phyloP scores from a whole-genome alignment of 2,888 invertebrate genomes.

The Drosophila formosana region DNA sequence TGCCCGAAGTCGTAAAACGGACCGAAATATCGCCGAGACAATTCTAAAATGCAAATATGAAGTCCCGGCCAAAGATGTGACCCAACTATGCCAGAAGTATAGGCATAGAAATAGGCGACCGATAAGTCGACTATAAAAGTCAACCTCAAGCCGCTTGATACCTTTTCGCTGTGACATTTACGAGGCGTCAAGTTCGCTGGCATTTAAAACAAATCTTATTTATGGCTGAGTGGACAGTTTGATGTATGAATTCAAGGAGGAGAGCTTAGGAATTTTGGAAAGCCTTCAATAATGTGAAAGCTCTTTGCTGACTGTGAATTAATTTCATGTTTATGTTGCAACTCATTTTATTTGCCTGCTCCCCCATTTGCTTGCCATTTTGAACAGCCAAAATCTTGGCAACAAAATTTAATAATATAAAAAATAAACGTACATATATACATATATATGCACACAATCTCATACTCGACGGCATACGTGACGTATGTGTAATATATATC shows the following conservation, averaged over 20 bases:
- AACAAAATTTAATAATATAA: slow-evolving; percentile 37
- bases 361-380: not conserved
- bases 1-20: slow-evolving; percentile 38
- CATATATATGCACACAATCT: slow-evolving; percentile 13
- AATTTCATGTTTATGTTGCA: slow-evolving; percentile 1
- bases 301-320: slow-evolving; percentile 17
- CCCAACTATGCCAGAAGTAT: slow-evolving; percentile 12
- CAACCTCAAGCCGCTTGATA: slow-evolving; percentile 41
- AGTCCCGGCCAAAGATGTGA: slow-evolving; percentile 17
- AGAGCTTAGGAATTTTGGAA: not conserved
- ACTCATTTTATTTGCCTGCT: slow-evolving; percentile 4
- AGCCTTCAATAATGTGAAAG: slow-evolving; percentile 32
- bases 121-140: slow-evolving; percentile 45
- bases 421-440: no score
- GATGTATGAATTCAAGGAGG: not conserved
- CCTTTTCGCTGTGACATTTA: slow-evolving; percentile 14
- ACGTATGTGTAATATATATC: slow-evolving; percentile 40
- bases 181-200: slow-evolving; percentile 28
- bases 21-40: slow-evolving; percentile 35
- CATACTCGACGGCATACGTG: slow-evolving; percentile 28
- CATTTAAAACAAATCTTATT: slow-evolving; percentile 36
- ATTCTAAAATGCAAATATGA: slow-evolving; percentile 42
- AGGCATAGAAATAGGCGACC: slow-evolving; percentile 38
- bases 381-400: slow-evolving; percentile 20
- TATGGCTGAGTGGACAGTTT: slow-evolving; percentile 52